Base-by-base conservation (phyloP, 2,888 invertebrate genomes). In the Spodoptera littoralis region DNA sequence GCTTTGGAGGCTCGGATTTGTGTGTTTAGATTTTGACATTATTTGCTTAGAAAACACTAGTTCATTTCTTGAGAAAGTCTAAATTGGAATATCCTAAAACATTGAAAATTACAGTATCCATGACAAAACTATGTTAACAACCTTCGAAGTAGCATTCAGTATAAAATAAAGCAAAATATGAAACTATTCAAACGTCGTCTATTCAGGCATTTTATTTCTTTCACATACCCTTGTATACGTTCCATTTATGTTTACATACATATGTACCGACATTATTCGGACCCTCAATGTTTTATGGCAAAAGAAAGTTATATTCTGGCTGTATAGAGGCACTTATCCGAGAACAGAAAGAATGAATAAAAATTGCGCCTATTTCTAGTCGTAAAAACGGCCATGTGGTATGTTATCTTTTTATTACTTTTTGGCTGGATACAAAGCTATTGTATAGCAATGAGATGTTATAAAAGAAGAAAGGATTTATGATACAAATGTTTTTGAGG, bases 231-330 rank as follows among this genome's bases (percentile, higher is more conserved):
- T 46, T 59, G 58, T 71, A 56, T 61, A 51, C 43, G 61, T 61
- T 67, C 60, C 46, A 57, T 69, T 57, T 72, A 59, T 64, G 72
- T 74, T 70, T 74, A 60, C 70, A 69, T 72, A 60, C 47, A 61
- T 57, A 56, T 60, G 45, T 73, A 52, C 71, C 44, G 49, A 72
- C 57, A 66, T 73, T 71, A 69, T 68, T 70, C 64, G 75, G 75
- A 72, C 72, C 75, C 75, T 74, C 70, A 49, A 72, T 74, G 67
- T 74, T 74, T 74, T 74, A 74, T 64, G 49, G 50, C 56, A 47
- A 55, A 59, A 36, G 53, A 67, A 72, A 59, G 61, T 65, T 74
- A 65, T 64, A 64, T 47, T 67, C 53, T 47, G 47, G 36, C 52
- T 59, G 50, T 59, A 61, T 64, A 67, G 55, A 53, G 65, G 66